phyloP scores from a whole-genome alignment of 2,888 invertebrate genomes.

The Caenorhabditis japonica region DNA sequence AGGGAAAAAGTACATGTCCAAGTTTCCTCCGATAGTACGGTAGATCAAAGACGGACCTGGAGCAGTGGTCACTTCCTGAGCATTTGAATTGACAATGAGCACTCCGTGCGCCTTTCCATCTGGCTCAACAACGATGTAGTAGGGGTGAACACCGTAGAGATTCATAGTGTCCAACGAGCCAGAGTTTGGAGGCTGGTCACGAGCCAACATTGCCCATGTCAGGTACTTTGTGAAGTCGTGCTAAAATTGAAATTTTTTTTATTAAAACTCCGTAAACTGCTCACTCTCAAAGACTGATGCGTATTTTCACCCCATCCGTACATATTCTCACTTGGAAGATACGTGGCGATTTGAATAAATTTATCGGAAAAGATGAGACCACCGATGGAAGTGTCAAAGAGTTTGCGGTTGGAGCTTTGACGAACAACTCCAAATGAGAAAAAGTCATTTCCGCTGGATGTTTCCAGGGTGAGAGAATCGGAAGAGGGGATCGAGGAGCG shows the following conservation, averaged over 20 bases:
- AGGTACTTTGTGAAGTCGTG: conserved; percentile 72
- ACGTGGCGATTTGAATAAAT: conserved; percentile 74
- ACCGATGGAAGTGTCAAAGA: conserved; percentile 74
- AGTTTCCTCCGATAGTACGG: conserved; percentile 80
- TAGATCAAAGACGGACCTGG: conserved; percentile 82
- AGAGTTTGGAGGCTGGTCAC: conserved; percentile 71
- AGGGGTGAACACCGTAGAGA: conserved; percentile 75
- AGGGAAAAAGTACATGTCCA: conserved; percentile 78
- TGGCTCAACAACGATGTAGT: conserved; percentile 71
- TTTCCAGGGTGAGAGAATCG: conserved; percentile 53
- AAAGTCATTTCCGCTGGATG: conserved; percentile 36
- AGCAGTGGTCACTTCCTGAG: conserved; percentile 73
- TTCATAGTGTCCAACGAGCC: conserved; percentile 63
- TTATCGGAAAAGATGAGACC: conserved; percentile 74
- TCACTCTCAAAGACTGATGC: conserved; percentile 70
- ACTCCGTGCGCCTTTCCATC: conserved; percentile 76
- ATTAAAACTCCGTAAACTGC: neutral
- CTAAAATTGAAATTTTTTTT: conserved; percentile 46
- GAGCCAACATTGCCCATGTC: conserved; percentile 73
- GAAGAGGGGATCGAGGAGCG: conserved; percentile 30
- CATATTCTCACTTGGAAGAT: conserved; percentile 70
- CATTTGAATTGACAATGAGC: conserved; percentile 72
- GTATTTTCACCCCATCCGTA: conserved; percentile 76
- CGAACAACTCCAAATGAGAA: conserved; percentile 68
- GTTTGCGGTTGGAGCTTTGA: conserved; percentile 48